A percentile compares a stretch with the other conserved stretches of the same genome.
Evolutionary conservation across 2,113 vertebrate species (phyloP).

Genomic region (Ceyx cyanopectus): DNA sequence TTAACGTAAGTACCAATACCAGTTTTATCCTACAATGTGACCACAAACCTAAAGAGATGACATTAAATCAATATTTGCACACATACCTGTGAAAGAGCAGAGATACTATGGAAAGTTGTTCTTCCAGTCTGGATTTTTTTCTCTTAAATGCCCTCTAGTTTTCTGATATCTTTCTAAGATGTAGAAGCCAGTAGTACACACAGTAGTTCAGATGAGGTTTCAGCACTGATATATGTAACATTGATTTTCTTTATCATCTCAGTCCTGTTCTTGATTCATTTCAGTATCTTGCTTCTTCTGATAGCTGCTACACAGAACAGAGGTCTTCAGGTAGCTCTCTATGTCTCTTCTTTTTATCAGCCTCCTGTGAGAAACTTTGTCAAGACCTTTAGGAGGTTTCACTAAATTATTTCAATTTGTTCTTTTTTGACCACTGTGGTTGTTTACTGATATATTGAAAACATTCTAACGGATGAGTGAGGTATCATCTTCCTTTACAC

Average conservation of each 20-base stretch:
- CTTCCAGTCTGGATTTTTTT: neutral
- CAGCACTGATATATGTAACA: neutral
- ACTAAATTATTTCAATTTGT: neutral
- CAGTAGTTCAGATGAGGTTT: neutral
- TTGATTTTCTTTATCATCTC: neutral
- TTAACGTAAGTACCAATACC: neutral
- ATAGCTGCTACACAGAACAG: neutral
- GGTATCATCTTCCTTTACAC: neutral
- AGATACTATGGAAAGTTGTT: neutral
- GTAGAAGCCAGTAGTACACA: neutral
- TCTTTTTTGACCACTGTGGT: neutral
- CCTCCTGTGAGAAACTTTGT: neutral
- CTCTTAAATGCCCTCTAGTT: neutral
- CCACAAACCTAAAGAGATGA: neutral
- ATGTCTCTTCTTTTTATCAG: neutral
- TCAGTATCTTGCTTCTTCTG: neutral
- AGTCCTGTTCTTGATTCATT: neutral
- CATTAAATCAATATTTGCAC: neutral
- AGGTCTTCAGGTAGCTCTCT: neutral
- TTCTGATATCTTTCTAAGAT: neutral
- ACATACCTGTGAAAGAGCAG: neutral
- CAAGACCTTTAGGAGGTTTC: neutral
- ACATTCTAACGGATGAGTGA: neutral
- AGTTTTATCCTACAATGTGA: neutral
- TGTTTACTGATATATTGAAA: conserved; percentile 9